Evolutionary conservation across 2,888 invertebrate species (phyloP).

Genomic region (Oegoconia quadripuncta): DNA sequence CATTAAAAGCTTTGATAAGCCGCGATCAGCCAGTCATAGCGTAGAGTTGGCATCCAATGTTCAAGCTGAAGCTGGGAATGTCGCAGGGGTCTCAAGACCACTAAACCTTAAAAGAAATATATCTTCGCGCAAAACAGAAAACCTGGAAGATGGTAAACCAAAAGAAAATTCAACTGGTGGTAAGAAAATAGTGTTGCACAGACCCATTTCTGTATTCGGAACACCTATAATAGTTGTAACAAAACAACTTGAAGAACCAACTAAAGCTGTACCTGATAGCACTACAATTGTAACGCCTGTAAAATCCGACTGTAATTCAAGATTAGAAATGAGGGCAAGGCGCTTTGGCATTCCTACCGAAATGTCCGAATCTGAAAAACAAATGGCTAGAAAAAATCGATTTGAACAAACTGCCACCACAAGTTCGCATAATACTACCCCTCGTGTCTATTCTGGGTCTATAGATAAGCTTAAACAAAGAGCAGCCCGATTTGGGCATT

Average conservation of each 20-base stretch:
- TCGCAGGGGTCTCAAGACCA: too few relatives aligned
- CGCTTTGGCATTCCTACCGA: conserved; percentile 84
- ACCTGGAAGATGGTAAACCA: too few relatives aligned
- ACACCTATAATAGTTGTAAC: conserved; percentile 19
- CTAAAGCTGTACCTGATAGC: conserved; percentile 31
- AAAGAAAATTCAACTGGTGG: conserved; percentile 62
- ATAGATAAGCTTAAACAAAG: conserved; percentile 88
- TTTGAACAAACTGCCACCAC: conserved; percentile 71
- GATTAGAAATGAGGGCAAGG: conserved; percentile 88
- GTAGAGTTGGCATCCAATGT: too few relatives aligned
- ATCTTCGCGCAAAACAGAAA: too few relatives aligned
- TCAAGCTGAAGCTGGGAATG: too few relatives aligned
- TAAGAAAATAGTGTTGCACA: conserved; percentile 82
- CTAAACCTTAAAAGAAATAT: too few relatives aligned
- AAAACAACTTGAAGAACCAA: conserved; percentile 31
- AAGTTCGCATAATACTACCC: conserved; percentile 23
- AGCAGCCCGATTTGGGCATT: conserved; percentile 91
- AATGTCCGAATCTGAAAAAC: conserved; percentile 80
- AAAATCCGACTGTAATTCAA: conserved; percentile 49
- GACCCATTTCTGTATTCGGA: conserved; percentile 62
- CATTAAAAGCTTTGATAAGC: too few relatives aligned
- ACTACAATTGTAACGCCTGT: too few relatives aligned
- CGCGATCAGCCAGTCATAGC: too few relatives aligned
- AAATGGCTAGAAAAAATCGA: conserved; percentile 83
- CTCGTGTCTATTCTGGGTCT: too few relatives aligned